phyloP scores from a whole-genome alignment of 1,140 invertebrate species.

The Drosophila baimaii region DNA sequence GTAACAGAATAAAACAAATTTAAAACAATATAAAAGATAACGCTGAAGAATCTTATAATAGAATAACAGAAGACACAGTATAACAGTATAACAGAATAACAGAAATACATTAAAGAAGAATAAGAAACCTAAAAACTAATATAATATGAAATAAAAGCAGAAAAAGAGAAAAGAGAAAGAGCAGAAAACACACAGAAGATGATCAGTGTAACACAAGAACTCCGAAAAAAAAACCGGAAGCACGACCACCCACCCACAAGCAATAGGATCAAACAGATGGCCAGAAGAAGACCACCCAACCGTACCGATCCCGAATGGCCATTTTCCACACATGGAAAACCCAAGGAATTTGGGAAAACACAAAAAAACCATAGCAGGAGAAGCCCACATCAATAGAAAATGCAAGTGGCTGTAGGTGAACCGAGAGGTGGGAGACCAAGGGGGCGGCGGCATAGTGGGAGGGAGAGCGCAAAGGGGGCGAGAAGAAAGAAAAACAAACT shows the following conservation, averaged over 20 bases:
- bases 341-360: slow-evolving; percentile 21
- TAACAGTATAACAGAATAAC: too few species aligned
- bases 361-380: slow-evolving; percentile 1
- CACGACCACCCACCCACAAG: slow-evolving; percentile 13
- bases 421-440: not conserved
- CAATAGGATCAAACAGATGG: slow-evolving; percentile 25
- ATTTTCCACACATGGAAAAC: slow-evolving; percentile 36
- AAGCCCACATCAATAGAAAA: slow-evolving; percentile 60
- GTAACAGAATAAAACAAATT: too few species aligned
- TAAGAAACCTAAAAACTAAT: too few species aligned
- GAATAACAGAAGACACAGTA: too few species aligned
- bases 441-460: not conserved
- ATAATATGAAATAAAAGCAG: not conserved
- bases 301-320: slow-evolving; percentile 3
- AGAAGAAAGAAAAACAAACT: slow-evolving; percentile 38
- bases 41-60: too few species aligned
- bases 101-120: not conserved
- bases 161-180: not conserved
- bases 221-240: slow-evolving; percentile 3
- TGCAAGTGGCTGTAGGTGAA: slow-evolving; percentile 52
- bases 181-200: not conserved
- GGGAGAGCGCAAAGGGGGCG: slow-evolving; percentile 1
- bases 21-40: too few species aligned
- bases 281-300: slow-evolving; percentile 23
- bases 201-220: too few species aligned